Percentiles rank a stretch among this genome's conserved stretches.
Conservation (phyloP, 2,113 vertebrate species). For the Cricetomys ansorgei region DNA sequence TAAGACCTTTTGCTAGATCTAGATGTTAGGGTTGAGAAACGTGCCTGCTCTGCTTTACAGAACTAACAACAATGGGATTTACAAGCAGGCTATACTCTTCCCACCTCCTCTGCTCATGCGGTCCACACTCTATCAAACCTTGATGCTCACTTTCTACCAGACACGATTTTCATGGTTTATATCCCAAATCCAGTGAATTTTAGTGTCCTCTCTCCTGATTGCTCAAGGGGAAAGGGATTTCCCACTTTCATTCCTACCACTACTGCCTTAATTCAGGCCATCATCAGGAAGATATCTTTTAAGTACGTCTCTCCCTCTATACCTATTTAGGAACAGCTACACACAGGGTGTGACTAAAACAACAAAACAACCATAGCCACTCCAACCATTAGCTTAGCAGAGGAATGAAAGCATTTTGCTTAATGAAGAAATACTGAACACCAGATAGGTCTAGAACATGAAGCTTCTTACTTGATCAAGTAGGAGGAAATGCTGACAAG, state of each 20-base stretch:
- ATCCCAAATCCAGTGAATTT: slow-evolving; percentile 43
- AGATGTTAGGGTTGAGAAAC: slow-evolving; percentile 4
- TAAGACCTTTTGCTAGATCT: not conserved
- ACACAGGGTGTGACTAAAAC: not conserved
- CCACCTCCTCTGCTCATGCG: not conserved
- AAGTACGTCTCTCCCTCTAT: not conserved
- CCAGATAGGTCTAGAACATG: not conserved
- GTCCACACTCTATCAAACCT: not conserved
- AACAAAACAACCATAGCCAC: slow-evolving; percentile 17
- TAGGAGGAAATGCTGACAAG: slow-evolving; percentile 22
- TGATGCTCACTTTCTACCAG: not conserved
- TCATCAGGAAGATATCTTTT: not conserved
- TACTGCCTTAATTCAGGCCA: not conserved
- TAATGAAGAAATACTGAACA: slow-evolving; percentile 6
- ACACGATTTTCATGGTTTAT: not conserved
- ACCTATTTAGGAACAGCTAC: slow-evolving; percentile 9
- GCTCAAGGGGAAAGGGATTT: slow-evolving; percentile 14
- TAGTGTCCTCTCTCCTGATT: not conserved
- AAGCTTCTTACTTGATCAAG: slow-evolving; percentile 34
- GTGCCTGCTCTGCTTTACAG: not conserved
- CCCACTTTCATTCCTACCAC: not conserved
- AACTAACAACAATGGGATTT: slow-evolving; percentile 8
- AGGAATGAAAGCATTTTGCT: slow-evolving; percentile 27
- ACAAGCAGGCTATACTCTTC: not conserved
- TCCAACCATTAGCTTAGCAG: slow-evolving; percentile 37